Percentiles rank a stretch among this genome's conserved stretches.
phyloP scores from a whole-genome alignment of 2,888 invertebrate species.

The Trichopria drosophilae region DNA sequence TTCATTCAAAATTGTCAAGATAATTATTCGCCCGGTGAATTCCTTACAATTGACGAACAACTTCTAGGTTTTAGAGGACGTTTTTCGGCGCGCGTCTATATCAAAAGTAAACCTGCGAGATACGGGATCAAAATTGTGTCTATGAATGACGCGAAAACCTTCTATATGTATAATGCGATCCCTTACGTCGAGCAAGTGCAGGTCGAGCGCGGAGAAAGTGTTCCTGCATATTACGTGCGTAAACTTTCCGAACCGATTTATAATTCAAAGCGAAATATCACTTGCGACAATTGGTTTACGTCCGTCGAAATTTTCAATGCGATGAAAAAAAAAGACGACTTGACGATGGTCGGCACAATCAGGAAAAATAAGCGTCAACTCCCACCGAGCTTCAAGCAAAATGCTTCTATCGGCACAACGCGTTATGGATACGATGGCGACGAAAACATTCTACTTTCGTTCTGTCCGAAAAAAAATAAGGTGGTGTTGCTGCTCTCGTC shows the following conservation, averaged over 20 bases:
- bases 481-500: no score
- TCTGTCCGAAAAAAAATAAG: no score
- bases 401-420: no score
- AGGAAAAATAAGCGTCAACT: slow-evolving; percentile 31
- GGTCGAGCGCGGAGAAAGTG: background rate
- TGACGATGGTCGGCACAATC: background rate
- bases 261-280: slow-evolving; percentile 5
- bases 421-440: no score
- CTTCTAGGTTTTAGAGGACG: slow-evolving; percentile 21
- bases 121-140: no score
- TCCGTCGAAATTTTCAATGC: background rate
- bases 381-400: slow-evolving; percentile 4
- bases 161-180: background rate
- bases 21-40: slow-evolving; percentile 13
- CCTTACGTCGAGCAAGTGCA: slow-evolving; percentile 12
- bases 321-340: slow-evolving; percentile 3
- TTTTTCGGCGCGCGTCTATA: slow-evolving; percentile 15
- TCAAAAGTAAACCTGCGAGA: slow-evolving; percentile 13
- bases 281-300: slow-evolving; percentile 16
- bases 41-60: slow-evolving; percentile 23
- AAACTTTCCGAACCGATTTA: slow-evolving; percentile 11
- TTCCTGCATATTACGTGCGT: slow-evolving; percentile 20
- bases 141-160: slow-evolving; percentile 13
- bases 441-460: no score
- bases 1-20: slow-evolving; percentile 13